phyloP scores from a whole-genome alignment of 2,113 vertebrate genomes.

The Cygnus atratus region DNA sequence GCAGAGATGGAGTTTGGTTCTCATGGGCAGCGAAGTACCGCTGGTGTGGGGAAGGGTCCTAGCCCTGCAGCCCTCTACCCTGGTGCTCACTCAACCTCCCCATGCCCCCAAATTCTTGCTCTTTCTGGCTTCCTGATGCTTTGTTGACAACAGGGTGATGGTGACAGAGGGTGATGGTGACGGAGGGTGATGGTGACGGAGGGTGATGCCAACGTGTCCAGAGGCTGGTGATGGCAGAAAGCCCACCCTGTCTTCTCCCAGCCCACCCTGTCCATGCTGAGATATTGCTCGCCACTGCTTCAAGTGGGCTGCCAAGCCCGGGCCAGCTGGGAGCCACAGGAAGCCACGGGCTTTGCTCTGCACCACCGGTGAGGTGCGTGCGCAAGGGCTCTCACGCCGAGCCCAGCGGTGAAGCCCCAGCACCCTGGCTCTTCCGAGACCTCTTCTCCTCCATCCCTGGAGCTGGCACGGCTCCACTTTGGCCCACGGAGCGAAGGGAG shows the following conservation, averaged over 20 bases:
- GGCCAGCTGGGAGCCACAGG: not conserved
- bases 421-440: fast-evolving
- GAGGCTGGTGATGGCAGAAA: no score
- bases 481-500: not conserved
- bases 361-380: fast-evolving
- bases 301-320: not conserved
- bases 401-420: fast-evolving
- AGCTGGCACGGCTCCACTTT: not conserved
- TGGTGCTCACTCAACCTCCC: not conserved
- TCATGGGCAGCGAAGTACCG: not conserved
- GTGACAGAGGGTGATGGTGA: not conserved
- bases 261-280: not conserved
- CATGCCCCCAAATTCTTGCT: not conserved
- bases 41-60: not conserved
- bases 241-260: not conserved
- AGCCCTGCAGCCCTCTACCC: not conserved
- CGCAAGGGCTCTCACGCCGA: fast-evolving
- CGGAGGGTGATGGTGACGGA: not conserved
- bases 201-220: no score
- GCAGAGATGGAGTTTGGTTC: not conserved
- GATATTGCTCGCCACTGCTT: not conserved
- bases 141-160: not conserved
- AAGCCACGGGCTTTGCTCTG: not conserved
- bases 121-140: not conserved
- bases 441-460: not conserved